Conservation (phyloP, 2,113 vertebrate genomes). For the Laticauda colubrina region DNA sequence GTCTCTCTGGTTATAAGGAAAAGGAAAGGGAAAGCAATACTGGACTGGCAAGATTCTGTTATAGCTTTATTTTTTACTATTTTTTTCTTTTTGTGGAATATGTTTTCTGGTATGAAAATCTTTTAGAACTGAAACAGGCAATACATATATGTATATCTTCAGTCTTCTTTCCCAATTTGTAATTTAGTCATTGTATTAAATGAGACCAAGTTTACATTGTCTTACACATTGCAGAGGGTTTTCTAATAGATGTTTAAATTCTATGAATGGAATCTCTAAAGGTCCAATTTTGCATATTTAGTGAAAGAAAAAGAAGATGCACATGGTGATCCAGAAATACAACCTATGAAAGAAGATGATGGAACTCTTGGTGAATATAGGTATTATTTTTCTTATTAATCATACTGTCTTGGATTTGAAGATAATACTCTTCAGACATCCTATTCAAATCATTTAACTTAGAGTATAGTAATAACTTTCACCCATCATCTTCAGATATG, state of each 20-base stretch:
- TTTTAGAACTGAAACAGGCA: background rate
- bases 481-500: background rate
- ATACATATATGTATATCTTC: background rate
- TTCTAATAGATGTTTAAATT: background rate
- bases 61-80: background rate
- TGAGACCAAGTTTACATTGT: background rate
- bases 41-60: background rate
- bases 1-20: background rate
- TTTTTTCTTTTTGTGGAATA: background rate
- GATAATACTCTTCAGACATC: background rate
- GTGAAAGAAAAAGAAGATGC: slow-evolving; percentile 99
- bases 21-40: background rate
- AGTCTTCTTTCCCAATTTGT: background rate
- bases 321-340: slow-evolving; percentile 96
- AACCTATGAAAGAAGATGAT: slow-evolving; percentile 99
- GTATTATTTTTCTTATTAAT: slow-evolving; percentile 63
- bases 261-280: background rate
- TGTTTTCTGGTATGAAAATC: background rate
- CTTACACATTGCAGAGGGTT: no score
- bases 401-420: slow-evolving; percentile 5
- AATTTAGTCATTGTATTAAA: background rate
- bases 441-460: background rate
- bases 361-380: slow-evolving; percentile 98
- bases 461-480: background rate
- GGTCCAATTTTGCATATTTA: slow-evolving; percentile 54